These are phyloP conservation scores for Anolis carolinensis DNA, from an alignment of 2,113 vertebrate species.

Conservation along the genomic window DNA sequence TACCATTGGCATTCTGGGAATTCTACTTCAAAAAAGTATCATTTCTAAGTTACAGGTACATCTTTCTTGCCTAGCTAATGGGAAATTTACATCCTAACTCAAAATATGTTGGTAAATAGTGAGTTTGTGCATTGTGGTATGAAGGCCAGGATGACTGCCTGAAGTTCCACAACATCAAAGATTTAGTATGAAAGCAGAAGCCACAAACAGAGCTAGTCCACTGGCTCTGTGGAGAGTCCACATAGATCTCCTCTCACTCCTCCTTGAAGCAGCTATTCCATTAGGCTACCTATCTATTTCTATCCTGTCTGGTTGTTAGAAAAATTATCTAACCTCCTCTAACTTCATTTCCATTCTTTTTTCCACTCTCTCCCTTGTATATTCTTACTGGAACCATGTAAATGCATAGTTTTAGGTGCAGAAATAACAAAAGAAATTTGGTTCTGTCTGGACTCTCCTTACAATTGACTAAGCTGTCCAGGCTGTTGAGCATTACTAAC, in stretches of 20 bases:
- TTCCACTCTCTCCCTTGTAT: no score
- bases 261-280: neutral
- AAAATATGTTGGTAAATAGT: neutral
- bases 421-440: neutral
- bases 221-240: neutral
- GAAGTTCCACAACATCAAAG: no score
- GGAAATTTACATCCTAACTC: neutral
- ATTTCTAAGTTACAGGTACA: neutral
- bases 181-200: neutral
- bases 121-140: neutral
- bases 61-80: neutral
- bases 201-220: no score
- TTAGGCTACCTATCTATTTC: neutral
- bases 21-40: no score
- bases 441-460: neutral
- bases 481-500: neutral
- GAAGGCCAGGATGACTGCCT: no score
- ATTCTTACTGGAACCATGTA: neutral
- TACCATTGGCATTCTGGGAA: no score
- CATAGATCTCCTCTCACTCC: neutral
- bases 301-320: neutral
- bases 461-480: neutral
- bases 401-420: neutral
- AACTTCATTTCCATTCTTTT: no score
- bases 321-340: neutral